Percentiles rank a stretch among this genome's conserved stretches.
phyloP scores from a whole-genome alignment of 2,888 invertebrate species.

The Aplocera efformata region DNA sequence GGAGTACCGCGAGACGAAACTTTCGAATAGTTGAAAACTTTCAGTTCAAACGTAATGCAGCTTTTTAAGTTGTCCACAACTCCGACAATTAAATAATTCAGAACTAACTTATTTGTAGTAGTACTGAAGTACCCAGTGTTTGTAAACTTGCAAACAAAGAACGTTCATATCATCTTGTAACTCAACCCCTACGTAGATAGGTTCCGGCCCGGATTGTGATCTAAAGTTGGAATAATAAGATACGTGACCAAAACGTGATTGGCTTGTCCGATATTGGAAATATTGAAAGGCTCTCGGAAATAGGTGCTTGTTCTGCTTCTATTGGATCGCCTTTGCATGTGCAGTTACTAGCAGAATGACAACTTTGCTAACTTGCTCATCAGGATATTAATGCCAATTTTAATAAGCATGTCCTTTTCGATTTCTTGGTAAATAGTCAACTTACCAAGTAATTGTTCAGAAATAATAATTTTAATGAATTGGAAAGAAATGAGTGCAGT shows the following conservation, averaged over 20 bases:
- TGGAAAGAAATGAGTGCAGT: no score
- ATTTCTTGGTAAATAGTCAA: no score
- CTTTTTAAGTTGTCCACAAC: constrained; percentile 58
- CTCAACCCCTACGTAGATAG: background rate
- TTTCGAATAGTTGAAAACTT: constrained; percentile 38
- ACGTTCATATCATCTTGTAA: no score
- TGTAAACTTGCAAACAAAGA: background rate
- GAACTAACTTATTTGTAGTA: constrained; percentile 31
- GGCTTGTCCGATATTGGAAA: background rate
- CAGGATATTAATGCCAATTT: no score
- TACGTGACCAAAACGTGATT: constrained; percentile 7
- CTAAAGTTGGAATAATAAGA: background rate
- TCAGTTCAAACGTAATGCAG: constrained; percentile 43
- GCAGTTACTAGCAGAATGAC: background rate
- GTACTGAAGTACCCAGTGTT: background rate
- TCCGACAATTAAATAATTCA: constrained; percentile 59
- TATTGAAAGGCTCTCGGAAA: no score
- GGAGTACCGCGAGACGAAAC: constrained; percentile 35
- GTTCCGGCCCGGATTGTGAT: background rate
- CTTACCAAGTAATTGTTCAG: no score
- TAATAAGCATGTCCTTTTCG: no score
- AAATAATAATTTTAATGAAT: no score
- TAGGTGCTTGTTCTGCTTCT: no score
- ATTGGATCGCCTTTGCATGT: background rate
- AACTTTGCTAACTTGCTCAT: no score